phyloP scores from a whole-genome alignment of 2,797 vertebrate genomes.

The Euthynnus affinis region DNA sequence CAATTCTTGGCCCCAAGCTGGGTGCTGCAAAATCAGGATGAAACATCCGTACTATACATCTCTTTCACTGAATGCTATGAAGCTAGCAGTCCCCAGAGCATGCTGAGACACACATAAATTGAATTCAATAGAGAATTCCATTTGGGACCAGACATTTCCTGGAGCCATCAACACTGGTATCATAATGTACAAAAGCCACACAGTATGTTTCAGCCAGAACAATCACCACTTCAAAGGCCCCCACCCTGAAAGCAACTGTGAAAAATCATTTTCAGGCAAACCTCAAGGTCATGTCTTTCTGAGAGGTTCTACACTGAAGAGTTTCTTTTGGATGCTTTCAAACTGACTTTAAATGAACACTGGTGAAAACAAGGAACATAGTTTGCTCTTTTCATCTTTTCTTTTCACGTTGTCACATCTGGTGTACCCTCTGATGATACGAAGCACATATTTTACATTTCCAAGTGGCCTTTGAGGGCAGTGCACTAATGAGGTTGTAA shows the following conservation, averaged over 20 bases:
- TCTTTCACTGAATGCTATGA: conserved; percentile 53
- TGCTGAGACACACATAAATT: conserved; percentile 53
- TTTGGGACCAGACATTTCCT: conserved; percentile 72
- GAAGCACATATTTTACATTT: conserved; percentile 32
- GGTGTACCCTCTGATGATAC: conserved; percentile 2
- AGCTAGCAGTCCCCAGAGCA: conserved; percentile 58
- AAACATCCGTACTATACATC: conserved; percentile 47
- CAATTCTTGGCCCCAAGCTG: conserved; percentile 22
- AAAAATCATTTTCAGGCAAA: conserved; percentile 55
- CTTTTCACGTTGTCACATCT: conserved; percentile 36
- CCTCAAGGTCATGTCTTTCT: conserved; percentile 61
- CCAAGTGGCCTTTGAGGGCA: neutral
- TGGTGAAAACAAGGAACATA: conserved; percentile 39
- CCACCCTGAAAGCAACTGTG: conserved; percentile 45
- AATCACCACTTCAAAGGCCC: conserved; percentile 77
- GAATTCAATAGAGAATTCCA: conserved; percentile 70
- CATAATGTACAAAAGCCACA: conserved; percentile 67
- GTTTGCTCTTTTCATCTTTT: conserved; percentile 47
- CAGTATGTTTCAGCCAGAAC: conserved; percentile 59
- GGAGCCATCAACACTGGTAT: conserved; percentile 62
- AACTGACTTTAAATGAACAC: conserved; percentile 47
- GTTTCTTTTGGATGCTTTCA: conserved; percentile 36
- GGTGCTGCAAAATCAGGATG: conserved; percentile 45
- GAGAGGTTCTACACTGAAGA: conserved; percentile 33
- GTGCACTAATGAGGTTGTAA: conserved; percentile 9